These are phyloP conservation scores for Mus musculus DNA, from an alignment of 2,113 vertebrate species.

Conservation along the genomic window GRCm39 chr8:108560001-108560500, in stretches of 20 bases:
- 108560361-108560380: constrained; percentile 88
- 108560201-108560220: constrained; percentile 88
- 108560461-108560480: constrained; percentile 88
- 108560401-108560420: constrained; percentile 87
- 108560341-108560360: constrained; percentile 88
- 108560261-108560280: constrained; percentile 86
- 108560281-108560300: constrained; percentile 84
- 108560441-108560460: constrained; percentile 91
- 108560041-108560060: constrained; percentile 81
- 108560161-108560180: constrained; percentile 86
- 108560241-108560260: constrained; percentile 86
- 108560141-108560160: constrained; percentile 85
- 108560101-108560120: constrained; percentile 84
- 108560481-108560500: constrained; percentile 83
- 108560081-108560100: constrained; percentile 86
- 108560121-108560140: constrained; percentile 84
- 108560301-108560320: constrained; percentile 82
- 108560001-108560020: constrained; percentile 77
- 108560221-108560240: constrained; percentile 82
- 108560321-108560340: constrained; percentile 83
- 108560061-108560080: constrained; percentile 80
- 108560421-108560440: constrained; percentile 92
- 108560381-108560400: constrained; percentile 88
- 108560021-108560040: constrained; percentile 85
- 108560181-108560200: constrained; percentile 87